phyloP scores from a whole-genome alignment of 2,888 invertebrate genomes.

The Sphaeridia pumilis region DNA sequence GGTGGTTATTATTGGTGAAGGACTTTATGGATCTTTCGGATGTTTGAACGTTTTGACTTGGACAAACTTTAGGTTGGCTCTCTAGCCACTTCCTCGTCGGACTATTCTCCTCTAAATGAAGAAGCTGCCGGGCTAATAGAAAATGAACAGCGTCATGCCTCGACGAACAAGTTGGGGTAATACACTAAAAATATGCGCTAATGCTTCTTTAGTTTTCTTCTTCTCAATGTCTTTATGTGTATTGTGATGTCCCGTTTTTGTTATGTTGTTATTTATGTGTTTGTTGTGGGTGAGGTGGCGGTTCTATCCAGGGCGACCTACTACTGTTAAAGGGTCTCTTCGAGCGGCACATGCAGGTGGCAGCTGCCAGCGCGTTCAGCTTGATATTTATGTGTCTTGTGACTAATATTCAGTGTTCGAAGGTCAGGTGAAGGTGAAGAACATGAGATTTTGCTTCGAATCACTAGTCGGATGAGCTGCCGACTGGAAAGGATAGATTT shows the following conservation, averaged over 20 bases:
- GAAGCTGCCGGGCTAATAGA: slow-evolving; percentile 7
- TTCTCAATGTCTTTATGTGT: neutral
- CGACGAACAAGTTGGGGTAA: slow-evolving; percentile 18
- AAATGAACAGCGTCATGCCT: slow-evolving; percentile 14
- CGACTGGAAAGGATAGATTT: no score
- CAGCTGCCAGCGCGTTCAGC: no score
- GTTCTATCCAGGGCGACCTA: no score
- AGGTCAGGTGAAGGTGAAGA: no score
- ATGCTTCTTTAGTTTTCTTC: neutral
- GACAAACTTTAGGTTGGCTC: neutral
- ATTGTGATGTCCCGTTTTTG: neutral
- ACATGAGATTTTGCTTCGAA: no score
- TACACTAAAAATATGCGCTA: slow-evolving; percentile 1
- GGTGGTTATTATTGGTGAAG: no score
- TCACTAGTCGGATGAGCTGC: no score
- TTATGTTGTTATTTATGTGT: neutral
- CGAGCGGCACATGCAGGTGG: no score
- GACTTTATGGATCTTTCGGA: no score
- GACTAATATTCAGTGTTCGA: no score
- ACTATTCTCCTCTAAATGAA: neutral
- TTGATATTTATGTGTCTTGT: no score
- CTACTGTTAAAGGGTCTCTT: no score
- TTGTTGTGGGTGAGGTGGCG: slow-evolving; percentile 10
- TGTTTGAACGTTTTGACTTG: neutral
- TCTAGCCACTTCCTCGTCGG: neutral